Evolutionary conservation across 2,113 vertebrate species (phyloP), one percentile per base, ranked within the genome.

Genomic region (Spizaetus ornatus): DNA sequence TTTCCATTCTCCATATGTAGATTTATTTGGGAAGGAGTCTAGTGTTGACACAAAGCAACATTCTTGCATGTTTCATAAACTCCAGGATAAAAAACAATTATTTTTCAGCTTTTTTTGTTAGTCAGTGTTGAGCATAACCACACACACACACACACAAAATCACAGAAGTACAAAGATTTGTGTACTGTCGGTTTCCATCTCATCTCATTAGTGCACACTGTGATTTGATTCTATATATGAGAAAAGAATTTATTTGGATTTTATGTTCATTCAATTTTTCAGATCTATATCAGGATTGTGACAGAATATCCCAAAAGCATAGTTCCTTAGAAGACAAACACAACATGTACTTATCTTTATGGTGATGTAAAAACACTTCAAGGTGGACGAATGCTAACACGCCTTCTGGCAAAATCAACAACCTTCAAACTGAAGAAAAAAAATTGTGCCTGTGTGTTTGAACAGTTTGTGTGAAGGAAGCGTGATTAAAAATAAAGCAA

Each of bases 331-430:
- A 96, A 71, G 48, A 55, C 20, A 92, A 77, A 88, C 43, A 59
- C 2, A 16, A 84, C n/a, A 48, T 86, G 38, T 40, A 42, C 38
- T 91, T 94, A 79, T 69, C 93, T 74, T 88, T 47, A 34, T 62
- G 45, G 29, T 53, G 91, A 80, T 43, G 59, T 29, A 71, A 96
- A 88, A 88, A 32, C 70, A 82, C 77, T 76, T 92, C 70, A 91
- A 94, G 85, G 85, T 92, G 88, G 43, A 87, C 6, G 3, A 94
- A 85, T 26, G 31, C 16, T 83, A 85, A 86, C 59, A 77, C 17
- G 36, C 72, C 81, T 93, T 55, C 48, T 71, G 82, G 92, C 27
- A 97, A 95, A 94, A 94, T 34, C 70, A 94, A 70, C 93, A 90
- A 50, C 20, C 42, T 62, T 70, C 81, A 72, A 62, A 95, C 32